Base-by-base conservation (phyloP, 1,140 invertebrate species). In the Formica exsecta region DNA sequence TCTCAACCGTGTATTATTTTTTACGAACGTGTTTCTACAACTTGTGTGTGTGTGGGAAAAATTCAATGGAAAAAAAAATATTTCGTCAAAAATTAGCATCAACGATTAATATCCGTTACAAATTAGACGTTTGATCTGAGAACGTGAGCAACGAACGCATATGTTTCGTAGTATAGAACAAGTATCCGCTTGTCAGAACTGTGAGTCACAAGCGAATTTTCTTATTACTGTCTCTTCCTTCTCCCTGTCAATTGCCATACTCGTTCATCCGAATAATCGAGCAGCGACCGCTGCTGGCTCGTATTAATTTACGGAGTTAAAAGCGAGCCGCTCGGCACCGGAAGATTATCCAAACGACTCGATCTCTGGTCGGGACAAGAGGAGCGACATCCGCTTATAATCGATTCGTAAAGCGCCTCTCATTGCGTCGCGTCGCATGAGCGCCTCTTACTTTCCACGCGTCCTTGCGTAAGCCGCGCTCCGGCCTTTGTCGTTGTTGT, bases 401-500 rank as follows among this genome's bases (percentile, higher is more conserved):
- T 71, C 68, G 68, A 71, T 51, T n/a, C 68, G 44, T 44, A 57
- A 59, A 75, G 73, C 73, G 51, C 48, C 25, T 57, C 41, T 61
- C 66, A 32, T 32, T 32, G 32, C 70, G 70, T 44, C 48, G 13
- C 32, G 11, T 41, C 70, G 59, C 54, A 22, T 32, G 71, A 48
- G 71, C 74, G 80, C 86, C 89, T 90, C 75, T 89, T 85, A 87
- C 84, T 83, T 89, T 89, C 79, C 71, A 75, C 84, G 89, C 87
- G 89, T 87, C 87, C 89, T 91, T 91, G 89, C 87, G 87, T 86
- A 89, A 91, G 83, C 77, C 61, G 19, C 51, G 51, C 86, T 41
- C 11, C 77, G 89, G 89, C 89, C 89, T 91, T 91, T 91, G 90
- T 88, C 74, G 86, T 89, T 85, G 89, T 90, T 90, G 89, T 90